phyloP scores from a whole-genome alignment of 1,140 invertebrate genomes.

The Drosophila miranda region DNA sequence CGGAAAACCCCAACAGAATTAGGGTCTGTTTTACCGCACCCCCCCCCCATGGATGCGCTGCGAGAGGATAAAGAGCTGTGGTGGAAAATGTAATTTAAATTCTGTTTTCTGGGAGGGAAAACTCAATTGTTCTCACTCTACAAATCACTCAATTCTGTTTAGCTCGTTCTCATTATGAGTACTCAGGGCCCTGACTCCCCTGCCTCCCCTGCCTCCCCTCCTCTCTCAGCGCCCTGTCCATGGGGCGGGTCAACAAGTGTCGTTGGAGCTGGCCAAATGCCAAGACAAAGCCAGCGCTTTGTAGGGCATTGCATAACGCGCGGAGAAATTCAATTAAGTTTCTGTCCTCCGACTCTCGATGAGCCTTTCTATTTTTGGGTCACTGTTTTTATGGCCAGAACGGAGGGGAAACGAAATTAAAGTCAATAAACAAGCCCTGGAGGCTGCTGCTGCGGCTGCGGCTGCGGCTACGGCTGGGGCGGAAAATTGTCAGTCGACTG shows the following conservation, averaged over 20 bases:
- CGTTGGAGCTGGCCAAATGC: slow-evolving; percentile 32
- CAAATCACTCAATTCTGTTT: slow-evolving; percentile 34
- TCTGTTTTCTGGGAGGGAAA: slow-evolving; percentile 7
- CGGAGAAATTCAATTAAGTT: slow-evolving; percentile 78
- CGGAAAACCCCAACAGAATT: too few relatives aligned
- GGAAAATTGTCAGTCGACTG: slow-evolving; percentile 40
- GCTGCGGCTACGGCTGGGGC: slow-evolving; percentile 1
- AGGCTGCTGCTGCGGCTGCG: slow-evolving; percentile 4
- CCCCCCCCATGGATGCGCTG: background rate
- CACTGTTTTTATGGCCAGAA: slow-evolving; percentile 58
- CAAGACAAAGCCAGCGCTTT: slow-evolving; percentile 25
- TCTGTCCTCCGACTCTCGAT: slow-evolving; percentile 6
- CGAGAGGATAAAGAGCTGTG: slow-evolving; percentile 5
- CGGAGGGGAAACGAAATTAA: slow-evolving; percentile 70
- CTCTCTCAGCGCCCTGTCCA: slow-evolving; percentile 29
- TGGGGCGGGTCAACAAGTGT: slow-evolving; percentile 45
- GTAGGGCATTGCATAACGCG: slow-evolving; percentile 70
- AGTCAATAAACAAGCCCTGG: slow-evolving; percentile 72
- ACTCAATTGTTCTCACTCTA: slow-evolving; percentile 17
- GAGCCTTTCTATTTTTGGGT: slow-evolving; percentile 31
- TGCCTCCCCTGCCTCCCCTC: background rate
- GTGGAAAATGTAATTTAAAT: slow-evolving; percentile 36
- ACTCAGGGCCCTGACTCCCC: too few relatives aligned
- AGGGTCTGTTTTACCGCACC: background rate
- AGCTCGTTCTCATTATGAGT: slow-evolving; percentile 32